A percentile compares a stretch with the other conserved stretches of the same genome.
Conservation (phyloP, 2,888 invertebrate species). For the Microdon myrmicae region DNA sequence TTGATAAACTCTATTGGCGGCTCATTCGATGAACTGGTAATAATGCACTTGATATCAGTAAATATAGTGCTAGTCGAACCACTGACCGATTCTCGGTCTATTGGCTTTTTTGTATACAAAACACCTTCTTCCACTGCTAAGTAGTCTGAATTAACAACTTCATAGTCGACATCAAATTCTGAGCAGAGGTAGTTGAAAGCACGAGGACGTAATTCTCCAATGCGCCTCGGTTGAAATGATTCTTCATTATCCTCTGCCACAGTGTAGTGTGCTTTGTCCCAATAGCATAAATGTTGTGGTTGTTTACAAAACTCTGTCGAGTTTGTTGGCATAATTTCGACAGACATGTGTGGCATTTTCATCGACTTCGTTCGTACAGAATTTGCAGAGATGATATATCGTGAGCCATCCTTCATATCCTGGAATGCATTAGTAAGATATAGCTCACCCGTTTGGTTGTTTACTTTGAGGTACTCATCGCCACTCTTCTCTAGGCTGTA, state of each 20-base stretch:
- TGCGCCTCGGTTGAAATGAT: conserved; percentile 55
- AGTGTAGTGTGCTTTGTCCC: conserved; percentile 60
- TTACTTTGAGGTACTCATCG: conserved; percentile 57
- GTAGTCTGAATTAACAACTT: conserved; percentile 62
- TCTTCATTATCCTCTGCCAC: conserved; percentile 58
- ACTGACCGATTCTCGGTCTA: conserved; percentile 67
- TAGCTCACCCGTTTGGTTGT: conserved; percentile 62
- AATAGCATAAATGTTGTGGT: conserved; percentile 63
- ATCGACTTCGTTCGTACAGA: conserved; percentile 22
- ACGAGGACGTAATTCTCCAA: conserved; percentile 67
- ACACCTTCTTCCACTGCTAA: conserved; percentile 64
- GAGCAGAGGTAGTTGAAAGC: conserved; percentile 68
- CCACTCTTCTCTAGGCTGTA: conserved; percentile 62
- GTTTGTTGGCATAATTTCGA: conserved; percentile 59
- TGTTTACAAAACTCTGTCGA: conserved; percentile 59
- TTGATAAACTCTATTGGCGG: conserved; percentile 54
- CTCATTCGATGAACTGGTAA: conserved; percentile 56
- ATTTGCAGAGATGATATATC: conserved; percentile 60
- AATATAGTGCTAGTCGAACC: conserved; percentile 56
- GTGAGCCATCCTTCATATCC: conserved; percentile 54
- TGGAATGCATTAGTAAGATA: conserved; percentile 61
- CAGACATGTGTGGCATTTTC: conserved; percentile 60
- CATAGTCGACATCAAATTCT: conserved; percentile 68
- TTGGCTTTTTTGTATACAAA: conserved; percentile 64
- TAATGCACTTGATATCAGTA: conserved; percentile 63